These are phyloP conservation scores for Gambusia yucatana DNA, from an alignment of 2,797 vertebrate genomes.

Conservation along the genomic window DNA sequence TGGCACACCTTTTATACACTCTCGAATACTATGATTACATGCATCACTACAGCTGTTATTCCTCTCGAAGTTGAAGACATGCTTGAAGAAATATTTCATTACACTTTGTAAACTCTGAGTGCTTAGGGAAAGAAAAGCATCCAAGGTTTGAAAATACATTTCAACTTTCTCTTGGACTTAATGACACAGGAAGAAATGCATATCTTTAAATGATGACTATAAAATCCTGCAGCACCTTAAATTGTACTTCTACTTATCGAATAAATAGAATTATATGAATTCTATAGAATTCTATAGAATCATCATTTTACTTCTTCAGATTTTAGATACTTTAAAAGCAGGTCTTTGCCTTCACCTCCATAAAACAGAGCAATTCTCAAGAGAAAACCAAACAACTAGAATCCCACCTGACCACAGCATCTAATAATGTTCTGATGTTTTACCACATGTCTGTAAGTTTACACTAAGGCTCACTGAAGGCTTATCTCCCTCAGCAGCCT, in stretches of 20 bases:
- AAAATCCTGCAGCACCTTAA: too few relatives aligned
- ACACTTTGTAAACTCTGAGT: not conserved
- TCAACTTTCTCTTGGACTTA: not conserved
- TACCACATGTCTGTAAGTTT: too few relatives aligned
- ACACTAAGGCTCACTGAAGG: too few relatives aligned
- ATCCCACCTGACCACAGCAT: too few relatives aligned
- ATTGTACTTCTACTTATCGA: too few relatives aligned
- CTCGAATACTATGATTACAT: not conserved
- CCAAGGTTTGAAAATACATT: not conserved
- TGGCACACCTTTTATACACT: not conserved
- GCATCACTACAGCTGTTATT: not conserved
- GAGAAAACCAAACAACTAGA: too few relatives aligned
- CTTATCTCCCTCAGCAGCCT: too few relatives aligned
- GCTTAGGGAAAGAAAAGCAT: not conserved
- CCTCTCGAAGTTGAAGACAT: not conserved
- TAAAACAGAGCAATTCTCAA: too few relatives aligned
- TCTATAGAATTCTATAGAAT: too few relatives aligned
- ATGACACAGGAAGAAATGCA: not conserved
- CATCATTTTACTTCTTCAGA: not conserved
- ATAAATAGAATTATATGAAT: too few relatives aligned
- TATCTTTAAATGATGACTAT: not conserved
- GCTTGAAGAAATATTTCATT: not conserved
- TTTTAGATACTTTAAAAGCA: not conserved
- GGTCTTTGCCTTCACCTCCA: too few relatives aligned
- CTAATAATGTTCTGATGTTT: too few relatives aligned